phyloP scores from a whole-genome alignment of 2,888 invertebrate genomes.

The Catotricha subobsoleta region DNA sequence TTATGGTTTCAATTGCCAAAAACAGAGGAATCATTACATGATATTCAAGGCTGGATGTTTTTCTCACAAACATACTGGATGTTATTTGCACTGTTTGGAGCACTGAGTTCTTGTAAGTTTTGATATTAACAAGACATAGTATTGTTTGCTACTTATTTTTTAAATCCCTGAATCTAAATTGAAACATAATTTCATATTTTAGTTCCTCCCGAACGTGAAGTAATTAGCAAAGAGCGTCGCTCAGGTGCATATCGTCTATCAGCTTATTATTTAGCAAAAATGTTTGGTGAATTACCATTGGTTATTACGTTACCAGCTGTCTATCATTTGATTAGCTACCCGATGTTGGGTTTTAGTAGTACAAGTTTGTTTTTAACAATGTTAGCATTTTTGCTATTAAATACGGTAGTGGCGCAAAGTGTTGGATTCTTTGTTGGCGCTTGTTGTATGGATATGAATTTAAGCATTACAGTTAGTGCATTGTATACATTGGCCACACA shows the following conservation, averaged over 20 bases:
- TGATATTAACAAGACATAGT: too few species aligned
- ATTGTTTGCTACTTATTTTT: too few species aligned
- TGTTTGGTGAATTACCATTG: constrained; percentile 60
- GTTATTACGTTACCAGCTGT: constrained; percentile 56
- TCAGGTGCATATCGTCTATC: constrained; percentile 62
- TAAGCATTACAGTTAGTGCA: constrained; percentile 58
- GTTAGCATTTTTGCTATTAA: constrained; percentile 47
- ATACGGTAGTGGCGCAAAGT: constrained; percentile 57
- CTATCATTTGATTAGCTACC: constrained; percentile 59
- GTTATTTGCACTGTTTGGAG: constrained; percentile 60
- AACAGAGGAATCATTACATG: constrained; percentile 53
- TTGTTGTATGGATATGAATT: constrained; percentile 56
- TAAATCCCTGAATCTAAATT: not conserved
- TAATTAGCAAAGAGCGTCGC: constrained; percentile 60
- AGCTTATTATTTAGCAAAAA: constrained; percentile 65
- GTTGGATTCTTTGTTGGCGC: constrained; percentile 65
- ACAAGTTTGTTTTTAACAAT: constrained; percentile 48
- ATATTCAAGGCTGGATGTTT: constrained; percentile 71
- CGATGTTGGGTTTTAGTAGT: constrained; percentile 44
- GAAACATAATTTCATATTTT: constrained; percentile 15
- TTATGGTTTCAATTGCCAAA: constrained; percentile 65
- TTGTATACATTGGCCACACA: constrained; percentile 59
- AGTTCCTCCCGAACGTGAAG: constrained; percentile 65
- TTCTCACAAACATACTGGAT: constrained; percentile 71
- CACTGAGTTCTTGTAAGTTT: constrained; percentile 57